phyloP scores from a whole-genome alignment of 2,113 vertebrate species.

The Rana temporaria region DNA sequence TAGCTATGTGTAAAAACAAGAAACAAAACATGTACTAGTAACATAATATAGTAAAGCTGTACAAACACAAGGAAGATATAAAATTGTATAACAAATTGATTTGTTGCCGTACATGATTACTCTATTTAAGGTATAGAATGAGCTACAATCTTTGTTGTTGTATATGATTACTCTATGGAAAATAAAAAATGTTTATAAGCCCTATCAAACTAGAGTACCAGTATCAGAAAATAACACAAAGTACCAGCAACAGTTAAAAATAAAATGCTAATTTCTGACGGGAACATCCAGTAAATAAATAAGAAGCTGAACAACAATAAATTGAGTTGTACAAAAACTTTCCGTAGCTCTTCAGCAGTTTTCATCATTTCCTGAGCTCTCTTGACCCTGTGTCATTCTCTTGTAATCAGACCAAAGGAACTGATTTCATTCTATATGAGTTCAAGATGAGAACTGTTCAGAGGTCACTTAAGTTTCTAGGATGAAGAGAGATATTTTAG shows the following conservation, averaged over 20 bases:
- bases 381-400: conserved; percentile 42
- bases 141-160: no score
- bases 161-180: no score
- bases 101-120: no score
- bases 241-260: background rate
- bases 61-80: no score
- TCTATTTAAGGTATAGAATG: no score
- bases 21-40: no score
- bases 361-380: conserved; percentile 42
- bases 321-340: conserved; percentile 24
- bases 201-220: no score
- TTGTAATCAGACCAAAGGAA: conserved; percentile 41
- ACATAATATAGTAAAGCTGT: no score
- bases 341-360: conserved; percentile 9
- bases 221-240: background rate
- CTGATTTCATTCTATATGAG: conserved; percentile 45
- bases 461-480: conserved; percentile 38
- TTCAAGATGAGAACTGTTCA: conserved; percentile 27
- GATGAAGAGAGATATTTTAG: conserved; percentile 40
- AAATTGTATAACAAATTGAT: no score
- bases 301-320: conserved; percentile 30
- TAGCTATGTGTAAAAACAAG: no score
- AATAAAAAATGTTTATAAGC: no score
- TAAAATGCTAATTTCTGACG: conserved; percentile 14
- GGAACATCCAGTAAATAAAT: conserved; percentile 35